Conservation (phyloP, 2,888 invertebrate genomes). For the Drosophila anomalipes region DNA sequence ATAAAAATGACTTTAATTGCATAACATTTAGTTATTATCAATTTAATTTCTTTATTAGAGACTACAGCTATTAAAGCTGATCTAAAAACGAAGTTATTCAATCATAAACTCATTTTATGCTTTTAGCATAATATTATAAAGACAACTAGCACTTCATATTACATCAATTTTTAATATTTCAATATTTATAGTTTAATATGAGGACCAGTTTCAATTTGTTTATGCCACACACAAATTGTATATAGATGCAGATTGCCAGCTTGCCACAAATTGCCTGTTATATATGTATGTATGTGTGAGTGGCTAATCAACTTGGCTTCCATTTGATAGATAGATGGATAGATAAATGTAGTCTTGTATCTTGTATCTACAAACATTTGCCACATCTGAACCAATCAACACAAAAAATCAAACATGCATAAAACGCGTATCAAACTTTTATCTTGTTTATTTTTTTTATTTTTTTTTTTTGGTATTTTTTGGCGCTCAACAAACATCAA, state of each 20-base stretch:
- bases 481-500: constrained; percentile 41
- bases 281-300: neutral
- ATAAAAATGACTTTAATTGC: too few species aligned
- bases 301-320: constrained; percentile 54
- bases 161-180: neutral
- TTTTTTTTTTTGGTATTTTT: constrained; percentile 1
- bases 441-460: constrained; percentile 6
- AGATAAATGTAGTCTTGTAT: constrained; percentile 22
- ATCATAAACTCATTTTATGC: neutral
- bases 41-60: neutral
- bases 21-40: too few species aligned
- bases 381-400: constrained; percentile 63
- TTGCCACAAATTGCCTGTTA: neutral
- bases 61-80: neutral
- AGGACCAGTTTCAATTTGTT: constrained; percentile 1
- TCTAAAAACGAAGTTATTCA: neutral
- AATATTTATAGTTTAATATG: constrained; percentile 1
- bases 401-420: constrained; percentile 68
- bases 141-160: neutral
- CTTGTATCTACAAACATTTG: constrained; percentile 12
- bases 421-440: constrained; percentile 29
- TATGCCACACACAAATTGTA: neutral
- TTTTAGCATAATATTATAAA: neutral
- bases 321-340: constrained; percentile 23
- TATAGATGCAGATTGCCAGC: neutral